Evolutionary conservation across 2,888 invertebrate genomes (phyloP), one percentile per base, ranked within the genome.

Genomic region (Prenolepis imparis): DNA sequence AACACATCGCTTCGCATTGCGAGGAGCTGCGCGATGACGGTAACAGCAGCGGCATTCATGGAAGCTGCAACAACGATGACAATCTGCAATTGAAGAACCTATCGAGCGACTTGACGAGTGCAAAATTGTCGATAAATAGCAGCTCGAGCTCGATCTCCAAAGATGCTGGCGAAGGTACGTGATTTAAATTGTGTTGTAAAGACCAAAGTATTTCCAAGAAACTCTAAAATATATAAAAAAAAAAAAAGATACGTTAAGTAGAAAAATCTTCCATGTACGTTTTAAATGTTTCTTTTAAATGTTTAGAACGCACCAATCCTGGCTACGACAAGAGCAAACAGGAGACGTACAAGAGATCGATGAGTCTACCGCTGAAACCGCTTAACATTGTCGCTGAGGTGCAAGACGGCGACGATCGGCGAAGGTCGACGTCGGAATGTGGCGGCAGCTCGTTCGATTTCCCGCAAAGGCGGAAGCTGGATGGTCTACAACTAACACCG

Each of bases 401-500:
- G 3, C 89, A 92, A 1, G 93, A 93, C 12, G 91, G 91, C 6
- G 95, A 95, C 2, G 95, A 95, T 15, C 90, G 92, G 15, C 84
- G 92, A 39, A 94, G 93, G 85, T 92, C 92, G 6, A 88, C 89
- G 9, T 92, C 93, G 0, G 93, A 93, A 24, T 92, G 89, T 39
- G 88, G 90, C 52, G 72, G 72, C 8, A 91, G 91, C 18, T 84
- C 89, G 3, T 92, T 92, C 52, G 92, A 93, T 72, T 84, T 95
- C 21, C 91, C 94, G 52, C 93, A 92, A 55, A 93, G 91, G 87
- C 96, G 96, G 91, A 96, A 96, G 87, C 88, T 96, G 48, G 96
- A 96, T 12, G 97, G 97, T 0, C 96, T 97, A 0, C 97, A 97
- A 84, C 92, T 98, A 72, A 98, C 98, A 0, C 98, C 98, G 0